Percentiles rank a stretch among this genome's conserved stretches.
phyloP scores from a whole-genome alignment of 2,888 invertebrate genomes.

The Octodonta nipae region DNA sequence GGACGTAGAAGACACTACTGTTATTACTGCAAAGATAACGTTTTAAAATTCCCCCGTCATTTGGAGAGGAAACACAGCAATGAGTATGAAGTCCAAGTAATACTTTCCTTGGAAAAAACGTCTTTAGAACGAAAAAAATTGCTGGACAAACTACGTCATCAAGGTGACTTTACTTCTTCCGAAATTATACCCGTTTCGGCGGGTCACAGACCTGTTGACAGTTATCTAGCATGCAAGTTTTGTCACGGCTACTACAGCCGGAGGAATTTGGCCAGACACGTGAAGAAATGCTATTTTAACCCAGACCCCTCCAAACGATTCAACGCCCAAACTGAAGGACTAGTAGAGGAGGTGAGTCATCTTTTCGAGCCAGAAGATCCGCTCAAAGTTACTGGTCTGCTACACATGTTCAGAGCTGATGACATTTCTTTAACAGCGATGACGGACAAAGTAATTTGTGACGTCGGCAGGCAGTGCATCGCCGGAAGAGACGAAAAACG shows the following conservation, averaged over 20 bases:
- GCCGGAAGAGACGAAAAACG: slow-evolving; percentile 14
- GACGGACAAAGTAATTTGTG: slow-evolving; percentile 14
- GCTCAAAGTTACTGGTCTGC: slow-evolving; percentile 9
- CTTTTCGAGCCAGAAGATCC: slow-evolving; percentile 13
- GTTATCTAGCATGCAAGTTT: slow-evolving; percentile 5
- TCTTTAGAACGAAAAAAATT: slow-evolving; percentile 3
- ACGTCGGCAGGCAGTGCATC: slow-evolving; percentile 10
- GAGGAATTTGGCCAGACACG: slow-evolving; percentile 5
- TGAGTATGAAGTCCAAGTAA: slow-evolving; percentile 6
- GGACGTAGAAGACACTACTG: slow-evolving; percentile 7
- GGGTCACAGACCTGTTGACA: not conserved
- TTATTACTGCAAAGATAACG: slow-evolving; percentile 5
- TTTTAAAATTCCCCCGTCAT: slow-evolving; percentile 7
- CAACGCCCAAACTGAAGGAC: slow-evolving; percentile 8
- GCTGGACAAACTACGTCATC: slow-evolving; percentile 7
- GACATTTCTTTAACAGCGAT: slow-evolving; percentile 13
- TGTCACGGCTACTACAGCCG: slow-evolving; percentile 5
- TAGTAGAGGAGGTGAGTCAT: slow-evolving; percentile 8
- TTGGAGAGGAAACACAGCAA: slow-evolving; percentile 3
- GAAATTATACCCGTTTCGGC: slow-evolving; percentile 5
- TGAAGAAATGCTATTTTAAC: slow-evolving; percentile 7
- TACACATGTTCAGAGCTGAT: slow-evolving; percentile 11
- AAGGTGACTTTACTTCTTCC: slow-evolving; percentile 7
- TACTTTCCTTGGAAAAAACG: slow-evolving; percentile 4
- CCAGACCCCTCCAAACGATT: slow-evolving; percentile 7